Base-by-base conservation (phyloP, 2,113 vertebrate genomes). In the Toxotes jaculatrix region DNA sequence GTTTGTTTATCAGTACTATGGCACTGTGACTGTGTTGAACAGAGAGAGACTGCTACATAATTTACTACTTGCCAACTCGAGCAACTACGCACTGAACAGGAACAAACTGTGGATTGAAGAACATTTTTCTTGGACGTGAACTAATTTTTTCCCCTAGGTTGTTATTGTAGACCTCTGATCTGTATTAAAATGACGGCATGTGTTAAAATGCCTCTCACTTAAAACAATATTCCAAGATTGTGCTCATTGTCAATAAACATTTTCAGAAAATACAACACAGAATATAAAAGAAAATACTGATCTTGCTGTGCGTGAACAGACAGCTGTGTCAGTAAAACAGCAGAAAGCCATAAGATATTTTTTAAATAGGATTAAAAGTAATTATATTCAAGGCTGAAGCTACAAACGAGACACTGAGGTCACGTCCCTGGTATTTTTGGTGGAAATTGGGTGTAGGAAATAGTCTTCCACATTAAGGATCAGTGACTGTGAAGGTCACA, bases 131-230 rank as follows among this genome's bases (percentile, higher is more conserved):
- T 40, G 27, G 43, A 81, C 64, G 64, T 40, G 60, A 47, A 63
- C 42, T 49, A 0, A 21, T 80, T 59, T 40, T 21, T 40, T 6
- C 23, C 27, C 32, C 10, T 27, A 38, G 49, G 55, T 64, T 77
- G 42, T 82, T 63, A 60, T 32, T 89, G 85, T 88, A 86, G 80
- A 85, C 34, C 71, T 81, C 75, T 73, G 32, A 68, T 43, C 64
- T 74, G 66, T 74, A 81, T 63, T 60, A 78, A 85, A 78, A 77
- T 73, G n/a, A 12, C 21, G 70, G 40, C 2, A 69, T 74, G 78
- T 64, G 62, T 78, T 63, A 45, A 84, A 61, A 79, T 19, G 7
- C 57, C 27, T 73, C 59, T 13, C 19, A 55, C 42, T 73, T 27
- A 19, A 83, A 66, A 56, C 12, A 82, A 43, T 84, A 31, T 78